These are phyloP conservation scores for Cordilura impudica DNA, from an alignment of 2,888 invertebrate genomes.

Conservation along the genomic window DNA sequence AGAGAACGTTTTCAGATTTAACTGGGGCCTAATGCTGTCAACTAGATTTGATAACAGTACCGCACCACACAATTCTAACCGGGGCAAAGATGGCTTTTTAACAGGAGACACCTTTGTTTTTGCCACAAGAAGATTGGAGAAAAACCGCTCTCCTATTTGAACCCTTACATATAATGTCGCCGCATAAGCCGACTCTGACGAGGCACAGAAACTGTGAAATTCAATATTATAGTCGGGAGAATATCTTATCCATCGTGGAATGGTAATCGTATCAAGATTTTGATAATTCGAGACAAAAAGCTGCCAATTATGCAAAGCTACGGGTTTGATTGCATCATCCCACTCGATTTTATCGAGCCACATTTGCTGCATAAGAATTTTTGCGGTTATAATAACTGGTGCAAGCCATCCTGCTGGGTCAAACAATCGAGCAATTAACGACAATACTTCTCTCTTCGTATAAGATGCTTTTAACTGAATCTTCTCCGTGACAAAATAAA, in stretches of 20 bases:
- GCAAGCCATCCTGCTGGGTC: conserved; percentile 32
- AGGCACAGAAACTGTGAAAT: conserved; percentile 14
- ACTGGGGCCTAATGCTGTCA: neutral
- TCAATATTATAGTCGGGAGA: neutral
- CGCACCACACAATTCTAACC: neutral
- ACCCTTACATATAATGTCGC: neutral
- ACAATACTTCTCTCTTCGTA: conserved; percentile 18
- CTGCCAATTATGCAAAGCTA: neutral
- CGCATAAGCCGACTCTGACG: neutral
- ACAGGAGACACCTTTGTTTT: neutral
- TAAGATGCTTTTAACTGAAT: conserved; percentile 1
- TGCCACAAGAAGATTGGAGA: neutral
- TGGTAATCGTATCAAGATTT: neutral
- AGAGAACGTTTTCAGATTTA: neutral
- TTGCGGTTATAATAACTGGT: neutral
- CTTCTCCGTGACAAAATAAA: too few species aligned
- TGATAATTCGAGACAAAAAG: neutral
- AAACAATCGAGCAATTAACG: neutral
- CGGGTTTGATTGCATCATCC: too few species aligned
- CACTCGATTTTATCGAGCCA: too few species aligned
- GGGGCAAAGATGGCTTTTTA: neutral
- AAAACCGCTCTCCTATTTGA: neutral
- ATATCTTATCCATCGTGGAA: conserved; percentile 18
- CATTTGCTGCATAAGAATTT: too few species aligned
- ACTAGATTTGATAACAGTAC: neutral